These are phyloP conservation scores for Mnemiopsis leidyi DNA, from an alignment of 37 sponge, comb jelly and placozoan species.

Conservation along the genomic window DNA sequence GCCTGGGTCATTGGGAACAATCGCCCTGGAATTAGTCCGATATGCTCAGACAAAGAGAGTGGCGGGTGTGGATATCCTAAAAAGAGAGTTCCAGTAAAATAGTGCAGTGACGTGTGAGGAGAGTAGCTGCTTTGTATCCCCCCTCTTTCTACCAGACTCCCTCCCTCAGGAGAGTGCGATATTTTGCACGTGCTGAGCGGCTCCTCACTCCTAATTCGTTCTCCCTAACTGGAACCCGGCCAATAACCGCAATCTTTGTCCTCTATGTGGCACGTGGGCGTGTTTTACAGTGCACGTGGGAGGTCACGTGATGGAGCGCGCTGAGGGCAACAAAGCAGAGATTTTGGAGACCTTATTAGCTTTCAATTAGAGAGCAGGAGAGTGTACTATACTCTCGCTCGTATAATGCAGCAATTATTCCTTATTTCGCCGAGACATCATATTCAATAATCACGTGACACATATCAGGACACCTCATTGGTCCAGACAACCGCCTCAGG, in stretches of 20 bases:
- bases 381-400: background rate
- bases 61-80: background rate
- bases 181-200: background rate
- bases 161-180: background rate
- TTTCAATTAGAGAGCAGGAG: background rate
- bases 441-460: background rate
- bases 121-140: background rate
- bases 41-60: background rate
- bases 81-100: background rate
- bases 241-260: conserved; percentile 33
- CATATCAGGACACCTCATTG: background rate
- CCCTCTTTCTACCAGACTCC: background rate
- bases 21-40: background rate
- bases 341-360: background rate
- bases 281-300: background rate
- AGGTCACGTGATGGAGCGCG: background rate
- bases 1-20: background rate
- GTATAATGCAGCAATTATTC: background rate
- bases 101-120: background rate
- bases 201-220: background rate
- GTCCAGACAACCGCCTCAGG: background rate
- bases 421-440: background rate
- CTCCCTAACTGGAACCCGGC: background rate
- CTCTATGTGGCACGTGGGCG: conserved; percentile 23
- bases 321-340: background rate